phyloP scores from a whole-genome alignment of 1,140 invertebrate species.

The Ladona fulva region DNA sequence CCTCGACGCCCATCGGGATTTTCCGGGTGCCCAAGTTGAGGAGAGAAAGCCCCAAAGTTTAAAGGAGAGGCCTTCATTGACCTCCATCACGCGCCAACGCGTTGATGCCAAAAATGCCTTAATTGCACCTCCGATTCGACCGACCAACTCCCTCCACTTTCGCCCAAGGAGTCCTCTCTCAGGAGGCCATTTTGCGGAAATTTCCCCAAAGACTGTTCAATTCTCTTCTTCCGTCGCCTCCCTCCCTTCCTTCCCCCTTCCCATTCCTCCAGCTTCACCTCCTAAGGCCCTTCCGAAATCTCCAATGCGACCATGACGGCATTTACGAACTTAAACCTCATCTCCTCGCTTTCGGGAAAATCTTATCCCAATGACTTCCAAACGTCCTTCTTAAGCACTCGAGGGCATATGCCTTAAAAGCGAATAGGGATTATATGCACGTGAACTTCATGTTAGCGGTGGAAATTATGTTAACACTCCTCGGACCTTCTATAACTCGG shows the following conservation, averaged over 20 bases:
- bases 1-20: neutral
- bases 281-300: too few species aligned
- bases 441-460: too few species aligned
- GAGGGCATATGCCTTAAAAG: too few species aligned
- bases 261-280: neutral
- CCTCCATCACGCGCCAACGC: neutral
- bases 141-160: neutral
- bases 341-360: too few species aligned
- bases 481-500: too few species aligned
- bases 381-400: too few species aligned
- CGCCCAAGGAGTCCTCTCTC: neutral
- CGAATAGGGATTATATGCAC: too few species aligned
- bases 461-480: too few species aligned
- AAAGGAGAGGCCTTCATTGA: neutral
- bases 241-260: neutral
- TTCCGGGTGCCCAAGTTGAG: neutral
- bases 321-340: too few species aligned
- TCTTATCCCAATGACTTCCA: too few species aligned
- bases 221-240: neutral
- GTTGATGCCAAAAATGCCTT: neutral
- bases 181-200: neutral
- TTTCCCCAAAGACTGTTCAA: neutral
- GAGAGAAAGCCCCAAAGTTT: neutral
- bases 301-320: too few species aligned
- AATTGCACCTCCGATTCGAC: neutral